Evolutionary conservation across 2,113 vertebrate genomes (phyloP).

Genomic region (Alethe castanea): DNA sequence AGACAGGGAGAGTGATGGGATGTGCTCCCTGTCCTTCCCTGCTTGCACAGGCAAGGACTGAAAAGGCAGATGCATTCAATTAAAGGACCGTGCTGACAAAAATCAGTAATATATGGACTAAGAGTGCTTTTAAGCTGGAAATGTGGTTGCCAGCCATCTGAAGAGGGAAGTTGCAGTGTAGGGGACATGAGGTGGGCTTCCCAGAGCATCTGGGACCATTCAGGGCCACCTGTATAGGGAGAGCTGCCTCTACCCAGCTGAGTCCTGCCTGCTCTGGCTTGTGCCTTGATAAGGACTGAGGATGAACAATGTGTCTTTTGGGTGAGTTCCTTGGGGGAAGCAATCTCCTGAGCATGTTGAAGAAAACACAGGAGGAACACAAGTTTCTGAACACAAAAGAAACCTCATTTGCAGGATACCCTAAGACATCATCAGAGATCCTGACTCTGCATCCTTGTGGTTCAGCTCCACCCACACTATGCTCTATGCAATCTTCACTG

Average conservation of each 20-base stretch:
- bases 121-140: neutral
- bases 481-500: neutral
- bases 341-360: neutral
- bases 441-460: neutral
- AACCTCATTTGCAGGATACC: neutral
- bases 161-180: neutral
- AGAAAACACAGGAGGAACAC: neutral
- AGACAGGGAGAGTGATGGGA: neutral
- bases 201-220: neutral
- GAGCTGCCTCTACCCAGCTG: neutral
- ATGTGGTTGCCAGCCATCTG: neutral
- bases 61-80: neutral
- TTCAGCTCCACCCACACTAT: neutral
- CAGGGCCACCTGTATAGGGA: neutral
- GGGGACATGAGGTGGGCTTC: rapidly evolving
- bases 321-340: neutral
- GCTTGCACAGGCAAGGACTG: neutral
- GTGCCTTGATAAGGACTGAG: neutral
- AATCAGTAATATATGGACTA: neutral
- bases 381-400: neutral
- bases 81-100: neutral
- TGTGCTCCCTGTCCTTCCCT: neutral
- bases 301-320: neutral
- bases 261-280: neutral
- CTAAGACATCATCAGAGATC: neutral